phyloP scores from a whole-genome alignment of 2,888 invertebrate genomes.

The Tenthredo amoena region DNA sequence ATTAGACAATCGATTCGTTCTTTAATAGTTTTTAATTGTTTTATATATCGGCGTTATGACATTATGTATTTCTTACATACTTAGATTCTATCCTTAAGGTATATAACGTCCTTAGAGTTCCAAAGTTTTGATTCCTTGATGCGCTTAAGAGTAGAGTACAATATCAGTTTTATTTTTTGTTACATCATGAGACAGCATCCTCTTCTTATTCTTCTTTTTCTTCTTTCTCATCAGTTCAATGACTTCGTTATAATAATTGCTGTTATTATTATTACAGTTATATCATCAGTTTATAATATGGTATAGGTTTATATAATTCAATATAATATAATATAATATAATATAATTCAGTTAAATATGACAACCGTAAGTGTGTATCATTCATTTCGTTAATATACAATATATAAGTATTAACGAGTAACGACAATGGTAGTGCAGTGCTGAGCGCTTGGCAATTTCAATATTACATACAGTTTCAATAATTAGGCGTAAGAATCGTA shows the following conservation, averaged over 20 bases:
- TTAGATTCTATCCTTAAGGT: background rate
- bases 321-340: background rate
- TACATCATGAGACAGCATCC: background rate
- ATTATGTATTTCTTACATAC: constrained; percentile 27
- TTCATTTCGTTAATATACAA: background rate
- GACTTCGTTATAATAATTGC: background rate
- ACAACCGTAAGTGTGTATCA: constrained; percentile 46
- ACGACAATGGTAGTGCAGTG: constrained; percentile 45
- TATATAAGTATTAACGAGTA: constrained; percentile 23
- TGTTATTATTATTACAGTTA: background rate
- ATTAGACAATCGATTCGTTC: background rate
- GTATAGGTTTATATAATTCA: constrained; percentile 4
- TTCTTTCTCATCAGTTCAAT: background rate
- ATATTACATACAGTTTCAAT: background rate
- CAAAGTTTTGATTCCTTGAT: constrained; percentile 45
- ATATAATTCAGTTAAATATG: constrained; percentile 21
- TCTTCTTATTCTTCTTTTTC: background rate
- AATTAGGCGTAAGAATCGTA: constrained; percentile 24
- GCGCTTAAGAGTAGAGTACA: constrained; percentile 19
- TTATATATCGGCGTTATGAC: constrained; percentile 38
- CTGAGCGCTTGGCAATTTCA: background rate
- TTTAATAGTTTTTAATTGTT: background rate
- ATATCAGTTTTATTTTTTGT: background rate
- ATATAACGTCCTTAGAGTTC: constrained; percentile 43
- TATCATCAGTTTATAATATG: background rate